A percentile compares a stretch with the other conserved stretches of the same genome.
These are phyloP conservation scores for Enteromius unitaeniatus DNA, from an alignment of 2,797 vertebrate genomes.

Conservation along the genomic window DNA sequence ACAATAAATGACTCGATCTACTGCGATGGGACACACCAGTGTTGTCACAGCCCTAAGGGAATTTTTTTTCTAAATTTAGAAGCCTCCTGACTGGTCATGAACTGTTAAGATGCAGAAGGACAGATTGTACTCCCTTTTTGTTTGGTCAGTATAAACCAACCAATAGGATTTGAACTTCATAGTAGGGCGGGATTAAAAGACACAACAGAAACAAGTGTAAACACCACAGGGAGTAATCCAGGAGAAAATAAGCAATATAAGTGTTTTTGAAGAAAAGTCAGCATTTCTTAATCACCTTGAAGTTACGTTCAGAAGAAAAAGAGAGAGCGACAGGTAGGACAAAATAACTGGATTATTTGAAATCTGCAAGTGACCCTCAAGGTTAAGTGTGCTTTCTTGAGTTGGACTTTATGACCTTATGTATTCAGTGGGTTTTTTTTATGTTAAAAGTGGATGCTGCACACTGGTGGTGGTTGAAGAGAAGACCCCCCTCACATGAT, in stretches of 20 bases:
- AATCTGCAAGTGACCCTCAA: not conserved
- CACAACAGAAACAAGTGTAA: conserved; percentile 38
- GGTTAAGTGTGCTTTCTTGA: conserved; percentile 5
- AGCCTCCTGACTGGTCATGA: not conserved
- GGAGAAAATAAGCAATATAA: not conserved
- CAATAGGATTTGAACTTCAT: conserved; percentile 10
- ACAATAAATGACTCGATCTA: not conserved
- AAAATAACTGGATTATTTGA: not conserved
- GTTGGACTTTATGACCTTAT: not conserved
- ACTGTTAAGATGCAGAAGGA: not conserved
- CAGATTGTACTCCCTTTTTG: conserved; percentile 3
- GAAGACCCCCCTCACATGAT: too few species aligned
- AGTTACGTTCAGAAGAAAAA: not conserved
- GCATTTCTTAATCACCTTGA: not conserved
- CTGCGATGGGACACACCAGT: not conserved
- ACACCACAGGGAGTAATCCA: conserved; percentile 2
- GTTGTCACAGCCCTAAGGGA: conserved; percentile 1
- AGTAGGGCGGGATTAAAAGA: conserved; percentile 3
- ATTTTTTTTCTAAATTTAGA: conserved; percentile 46
- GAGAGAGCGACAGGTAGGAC: conserved; percentile 25
- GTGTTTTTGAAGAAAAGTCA: conserved; percentile 14
- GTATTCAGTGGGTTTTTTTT: not conserved
- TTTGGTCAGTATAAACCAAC: conserved; percentile 16
- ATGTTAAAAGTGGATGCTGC: not conserved
- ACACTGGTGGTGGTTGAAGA: too few species aligned